Evolutionary conservation across 2,888 invertebrate species (phyloP).

Genomic region (Nephrotoma appendiculata): DNA sequence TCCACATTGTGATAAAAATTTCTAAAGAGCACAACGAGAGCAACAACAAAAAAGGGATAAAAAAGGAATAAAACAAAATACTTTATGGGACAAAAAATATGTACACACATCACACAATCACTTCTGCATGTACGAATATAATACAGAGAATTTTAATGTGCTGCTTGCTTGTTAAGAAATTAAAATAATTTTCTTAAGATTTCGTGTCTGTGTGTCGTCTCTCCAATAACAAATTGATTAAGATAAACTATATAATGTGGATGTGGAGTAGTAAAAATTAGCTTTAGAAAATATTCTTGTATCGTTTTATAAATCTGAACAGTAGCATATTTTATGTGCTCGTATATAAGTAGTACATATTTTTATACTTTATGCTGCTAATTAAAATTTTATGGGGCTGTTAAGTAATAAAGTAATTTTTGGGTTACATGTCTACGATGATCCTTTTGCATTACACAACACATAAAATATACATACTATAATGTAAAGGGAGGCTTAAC

Average conservation of each 20-base stretch:
- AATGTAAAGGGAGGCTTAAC: background rate
- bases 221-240: background rate
- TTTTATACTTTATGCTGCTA: background rate
- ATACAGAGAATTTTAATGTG: background rate
- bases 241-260: background rate
- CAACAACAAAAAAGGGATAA: background rate
- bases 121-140: background rate
- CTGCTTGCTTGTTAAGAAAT: background rate
- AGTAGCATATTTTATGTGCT: background rate
- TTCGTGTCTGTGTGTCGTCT: background rate
- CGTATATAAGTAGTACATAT: background rate
- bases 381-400: background rate
- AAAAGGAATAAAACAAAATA: background rate
- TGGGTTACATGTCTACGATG: background rate
- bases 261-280: background rate
- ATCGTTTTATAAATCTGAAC: background rate
- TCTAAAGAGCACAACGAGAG: background rate
- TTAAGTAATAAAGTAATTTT: background rate
- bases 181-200: background rate
- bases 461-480: background rate
- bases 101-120: background rate
- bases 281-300: background rate
- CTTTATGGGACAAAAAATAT: background rate
- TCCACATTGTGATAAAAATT: background rate
- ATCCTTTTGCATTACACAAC: background rate